phyloP scores from a whole-genome alignment of 2,888 invertebrate genomes.

The Erebia ligea region DNA sequence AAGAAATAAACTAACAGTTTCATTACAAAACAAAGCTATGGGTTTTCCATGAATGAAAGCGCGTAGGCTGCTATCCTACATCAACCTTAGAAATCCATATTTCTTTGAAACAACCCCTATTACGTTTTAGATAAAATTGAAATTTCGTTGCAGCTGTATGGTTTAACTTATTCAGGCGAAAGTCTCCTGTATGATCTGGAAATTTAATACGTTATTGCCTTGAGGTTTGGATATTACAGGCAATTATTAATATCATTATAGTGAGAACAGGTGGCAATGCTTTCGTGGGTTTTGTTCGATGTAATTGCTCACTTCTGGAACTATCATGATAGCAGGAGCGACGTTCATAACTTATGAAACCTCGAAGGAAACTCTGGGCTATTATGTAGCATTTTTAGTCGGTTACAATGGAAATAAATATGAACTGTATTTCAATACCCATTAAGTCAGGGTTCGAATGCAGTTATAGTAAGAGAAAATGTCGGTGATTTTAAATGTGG shows the following conservation, averaged over 20 bases:
- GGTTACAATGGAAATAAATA: background rate
- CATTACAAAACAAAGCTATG: constrained; percentile 77
- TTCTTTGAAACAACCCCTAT: constrained; percentile 41
- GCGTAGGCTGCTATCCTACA: constrained; percentile 74
- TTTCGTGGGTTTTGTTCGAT: constrained; percentile 67
- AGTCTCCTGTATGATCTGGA: constrained; percentile 40
- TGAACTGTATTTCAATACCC: background rate
- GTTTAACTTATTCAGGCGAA: constrained; percentile 39
- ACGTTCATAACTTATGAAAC: constrained; percentile 61
- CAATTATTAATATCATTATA: constrained; percentile 67
- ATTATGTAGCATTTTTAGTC: constrained; percentile 22
- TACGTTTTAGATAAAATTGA: constrained; percentile 35
- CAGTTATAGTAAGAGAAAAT: constrained; percentile 29
- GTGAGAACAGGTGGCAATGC: constrained; percentile 74
- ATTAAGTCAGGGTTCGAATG: constrained; percentile 31
- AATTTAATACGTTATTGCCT: constrained; percentile 46
- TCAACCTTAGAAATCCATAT: constrained; percentile 47
- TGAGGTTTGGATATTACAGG: constrained; percentile 44
- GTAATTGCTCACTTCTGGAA: constrained; percentile 73
- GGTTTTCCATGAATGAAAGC: constrained; percentile 74
- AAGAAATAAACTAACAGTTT: constrained; percentile 76
- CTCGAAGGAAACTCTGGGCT: constrained; percentile 38
- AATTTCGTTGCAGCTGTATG: constrained; percentile 29
- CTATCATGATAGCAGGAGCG: constrained; percentile 63
- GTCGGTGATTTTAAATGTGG: constrained; percentile 41